phyloP scores from a whole-genome alignment of 2,888 invertebrate species.

The Cataglyphis livida region DNA sequence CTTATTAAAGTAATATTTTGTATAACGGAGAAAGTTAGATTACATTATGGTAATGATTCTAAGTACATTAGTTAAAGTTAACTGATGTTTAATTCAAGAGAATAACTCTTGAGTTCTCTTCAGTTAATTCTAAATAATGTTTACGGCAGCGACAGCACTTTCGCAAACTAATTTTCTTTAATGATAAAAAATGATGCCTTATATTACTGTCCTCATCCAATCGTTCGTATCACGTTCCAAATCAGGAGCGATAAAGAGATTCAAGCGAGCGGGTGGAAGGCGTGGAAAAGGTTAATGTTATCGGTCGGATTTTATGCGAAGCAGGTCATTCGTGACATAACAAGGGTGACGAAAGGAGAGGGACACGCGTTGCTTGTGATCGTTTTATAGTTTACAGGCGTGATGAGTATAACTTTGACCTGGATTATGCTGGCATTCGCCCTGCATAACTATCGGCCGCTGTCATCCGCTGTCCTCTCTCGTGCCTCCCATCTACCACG shows the following conservation, averaged over 20 bases:
- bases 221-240: not conserved
- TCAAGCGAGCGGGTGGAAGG: not conserved
- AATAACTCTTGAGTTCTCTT: not conserved
- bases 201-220: not conserved
- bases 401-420: slow-evolving; percentile 82
- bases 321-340: slow-evolving; percentile 73
- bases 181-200: not conserved
- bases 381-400: slow-evolving; percentile 68
- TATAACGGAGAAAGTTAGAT: not conserved
- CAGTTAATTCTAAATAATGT: slow-evolving; percentile 23
- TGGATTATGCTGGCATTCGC: slow-evolving; percentile 78
- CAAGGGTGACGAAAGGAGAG: slow-evolving; percentile 73
- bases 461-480: slow-evolving; percentile 70
- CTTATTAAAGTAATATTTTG: not conserved
- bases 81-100: slow-evolving; percentile 26
- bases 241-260: slow-evolving; percentile 19
- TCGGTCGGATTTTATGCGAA: slow-evolving; percentile 69
- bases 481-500: not conserved
- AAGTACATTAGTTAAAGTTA: slow-evolving; percentile 14
- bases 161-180: slow-evolving; percentile 29
- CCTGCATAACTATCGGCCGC: slow-evolving; percentile 69
- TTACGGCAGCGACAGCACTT: slow-evolving; percentile 11
- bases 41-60: not conserved
- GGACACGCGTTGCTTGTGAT: slow-evolving; percentile 64
- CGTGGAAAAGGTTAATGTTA: not conserved